These are phyloP conservation scores for Drosophila rellima DNA, from an alignment of 2,888 invertebrate species.

Conservation along the genomic window DNA sequence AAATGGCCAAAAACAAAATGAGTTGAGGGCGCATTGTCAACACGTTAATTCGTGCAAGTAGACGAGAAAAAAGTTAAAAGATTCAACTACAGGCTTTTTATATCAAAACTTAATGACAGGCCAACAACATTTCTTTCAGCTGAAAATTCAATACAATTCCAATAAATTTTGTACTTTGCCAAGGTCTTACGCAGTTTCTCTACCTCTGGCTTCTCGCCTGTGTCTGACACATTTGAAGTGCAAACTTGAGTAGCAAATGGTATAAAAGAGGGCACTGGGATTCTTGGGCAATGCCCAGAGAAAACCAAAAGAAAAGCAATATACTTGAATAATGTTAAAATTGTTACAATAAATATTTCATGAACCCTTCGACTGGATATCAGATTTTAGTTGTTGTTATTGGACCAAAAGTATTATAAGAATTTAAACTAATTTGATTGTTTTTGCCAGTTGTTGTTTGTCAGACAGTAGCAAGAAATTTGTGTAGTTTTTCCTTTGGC, in stretches of 20 bases:
- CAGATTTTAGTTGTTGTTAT: slow-evolving; percentile 5
- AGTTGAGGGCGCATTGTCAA: slow-evolving; percentile 10
- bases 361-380: background rate
- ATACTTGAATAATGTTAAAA: slow-evolving; percentile 28
- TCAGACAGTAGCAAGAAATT: background rate
- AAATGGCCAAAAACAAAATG: slow-evolving; percentile 27
- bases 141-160: background rate
- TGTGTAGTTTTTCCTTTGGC: slow-evolving; percentile 1
- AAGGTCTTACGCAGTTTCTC: background rate
- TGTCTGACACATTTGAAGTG: slow-evolving; percentile 39
- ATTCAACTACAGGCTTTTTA: background rate
- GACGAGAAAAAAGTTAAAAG: slow-evolving; percentile 4
- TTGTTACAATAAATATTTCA: slow-evolving; percentile 20
- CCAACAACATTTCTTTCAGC: background rate
- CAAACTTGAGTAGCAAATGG: slow-evolving; percentile 13
- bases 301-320: slow-evolving; percentile 45
- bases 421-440: slow-evolving; percentile 33
- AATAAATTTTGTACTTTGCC: slow-evolving; percentile 11
- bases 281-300: slow-evolving; percentile 29
- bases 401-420: slow-evolving; percentile 15
- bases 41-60: slow-evolving; percentile 2
- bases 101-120: background rate
- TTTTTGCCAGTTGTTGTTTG: background rate
- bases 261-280: background rate
- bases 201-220: slow-evolving; percentile 11